Base-by-base conservation (phyloP, 2,888 invertebrate genomes). In the Acleris emargana region DNA sequence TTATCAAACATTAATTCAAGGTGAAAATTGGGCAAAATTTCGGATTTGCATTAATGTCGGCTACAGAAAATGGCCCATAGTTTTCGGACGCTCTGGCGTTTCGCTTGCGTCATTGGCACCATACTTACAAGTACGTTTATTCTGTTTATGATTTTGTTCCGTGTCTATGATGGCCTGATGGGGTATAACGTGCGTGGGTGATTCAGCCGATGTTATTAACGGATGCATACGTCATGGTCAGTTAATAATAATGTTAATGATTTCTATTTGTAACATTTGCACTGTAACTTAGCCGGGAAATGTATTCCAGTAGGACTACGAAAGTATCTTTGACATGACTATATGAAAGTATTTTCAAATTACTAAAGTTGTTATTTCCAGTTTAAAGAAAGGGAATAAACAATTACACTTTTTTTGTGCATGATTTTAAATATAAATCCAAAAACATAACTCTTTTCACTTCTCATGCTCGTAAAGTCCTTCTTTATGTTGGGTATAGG, bases 71-170 rank as follows among this genome's bases (percentile, higher is more conserved):
- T 28, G 55, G 22, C 28, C 54, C 53, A 42, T 38, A 38, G 13
- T 17, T 28, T 25, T 38, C 28, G 42, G 59, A 20, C 43, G 54
- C n/a, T 38, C 20, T 5, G 54, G 51, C 55, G 17, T 54, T 54
- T 49, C 49, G 17, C 50, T 60, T 60, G 50, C 64, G 64, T 64
- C 64, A 64, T 22, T 13, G 54, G 42, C 54, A 50, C 54, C 59
- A 50, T 60, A 60, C 50, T 53, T 20, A 54, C 59, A 59, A 64
- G 64, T 50, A 22, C 3, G 64, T 64, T 64, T 55, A 64, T 59
- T 59, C 53, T 49, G 54, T 32, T 53, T 50, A 59, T 67, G 59
- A 67, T 67, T 67, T 55, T 54, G 59, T 54, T 59, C 28, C 50
- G 22, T 7, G 42, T 22, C 49, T n/a, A 42, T 22, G 42, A 32